Conservation (phyloP, 1,140 invertebrate genomes). For the Gonatopus flavifemur region DNA sequence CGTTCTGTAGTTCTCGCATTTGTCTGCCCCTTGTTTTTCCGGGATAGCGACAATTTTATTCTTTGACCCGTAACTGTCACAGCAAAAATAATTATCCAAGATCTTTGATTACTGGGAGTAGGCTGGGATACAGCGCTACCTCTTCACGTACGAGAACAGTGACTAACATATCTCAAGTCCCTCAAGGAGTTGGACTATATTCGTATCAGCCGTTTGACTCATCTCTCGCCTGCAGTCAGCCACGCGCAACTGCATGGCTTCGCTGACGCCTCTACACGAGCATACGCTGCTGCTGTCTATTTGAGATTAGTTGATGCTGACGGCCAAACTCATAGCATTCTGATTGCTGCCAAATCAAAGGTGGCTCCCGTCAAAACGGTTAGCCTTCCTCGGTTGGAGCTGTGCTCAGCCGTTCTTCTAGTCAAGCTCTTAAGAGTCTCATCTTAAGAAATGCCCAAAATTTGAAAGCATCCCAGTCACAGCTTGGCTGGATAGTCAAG, state of each 20-base stretch:
- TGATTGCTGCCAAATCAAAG: not conserved
- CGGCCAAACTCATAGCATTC: not conserved
- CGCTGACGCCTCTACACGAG: not conserved
- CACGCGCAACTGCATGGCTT: not conserved
- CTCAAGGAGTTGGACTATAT: not conserved
- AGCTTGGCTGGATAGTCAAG: conserved; percentile 31
- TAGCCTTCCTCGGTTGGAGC: not conserved
- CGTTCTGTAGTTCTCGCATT: no score
- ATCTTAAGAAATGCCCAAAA: not conserved
- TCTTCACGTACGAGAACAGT: conserved; percentile 1
- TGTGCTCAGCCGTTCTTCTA: not conserved
- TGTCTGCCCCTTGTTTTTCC: no score
- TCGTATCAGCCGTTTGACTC: conserved; percentile 13
- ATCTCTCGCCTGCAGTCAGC: not conserved
- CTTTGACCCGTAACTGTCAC: no score
- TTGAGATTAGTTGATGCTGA: not conserved
- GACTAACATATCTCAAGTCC: not conserved
- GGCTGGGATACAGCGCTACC: no score
- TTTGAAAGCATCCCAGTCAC: not conserved
- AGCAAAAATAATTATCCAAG: no score
- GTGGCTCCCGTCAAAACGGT: not conserved
- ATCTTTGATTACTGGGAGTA: no score
- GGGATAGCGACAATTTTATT: no score
- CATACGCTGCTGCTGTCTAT: not conserved
- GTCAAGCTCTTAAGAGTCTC: not conserved